These are phyloP conservation scores for Synanthedon myopaeformis DNA, from an alignment of 2,888 invertebrate genomes.

Conservation along the genomic window DNA sequence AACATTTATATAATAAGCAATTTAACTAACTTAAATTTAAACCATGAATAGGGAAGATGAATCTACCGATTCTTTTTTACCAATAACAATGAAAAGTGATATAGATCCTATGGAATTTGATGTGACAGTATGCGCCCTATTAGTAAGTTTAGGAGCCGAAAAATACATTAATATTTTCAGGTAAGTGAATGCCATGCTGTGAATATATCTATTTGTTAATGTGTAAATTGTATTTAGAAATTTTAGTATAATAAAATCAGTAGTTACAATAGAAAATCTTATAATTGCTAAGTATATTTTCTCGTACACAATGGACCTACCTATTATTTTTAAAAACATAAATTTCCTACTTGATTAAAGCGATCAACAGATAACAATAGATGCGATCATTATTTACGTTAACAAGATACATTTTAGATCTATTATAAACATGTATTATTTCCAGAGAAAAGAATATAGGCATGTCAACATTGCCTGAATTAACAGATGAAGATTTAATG, in stretches of 20 bases:
- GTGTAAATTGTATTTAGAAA: too few relatives aligned
- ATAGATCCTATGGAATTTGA: slow-evolving; percentile 51
- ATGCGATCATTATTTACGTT: too few relatives aligned
- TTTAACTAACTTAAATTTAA: too few relatives aligned
- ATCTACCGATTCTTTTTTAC: not conserved
- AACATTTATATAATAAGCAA: too few relatives aligned
- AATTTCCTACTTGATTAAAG: too few relatives aligned
- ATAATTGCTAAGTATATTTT: too few relatives aligned
- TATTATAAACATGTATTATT: slow-evolving; percentile 1
- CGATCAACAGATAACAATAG: too few relatives aligned
- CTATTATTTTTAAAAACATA: too few relatives aligned
- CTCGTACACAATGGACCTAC: too few relatives aligned
- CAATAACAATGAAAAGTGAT: slow-evolving; percentile 16
- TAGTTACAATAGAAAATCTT: too few relatives aligned
- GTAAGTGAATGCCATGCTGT: slow-evolving; percentile 19
- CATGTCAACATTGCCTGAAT: slow-evolving; percentile 46
- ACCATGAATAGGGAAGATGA: not conserved
- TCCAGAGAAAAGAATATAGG: slow-evolving; percentile 53
- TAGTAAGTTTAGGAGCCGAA: slow-evolving; percentile 50
- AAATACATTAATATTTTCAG: slow-evolving; percentile 54
- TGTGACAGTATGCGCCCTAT: slow-evolving; percentile 43
- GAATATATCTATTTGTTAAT: too few relatives aligned
- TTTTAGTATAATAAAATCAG: too few relatives aligned
- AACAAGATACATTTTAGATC: not conserved
- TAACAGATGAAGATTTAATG: slow-evolving; percentile 51